Evolutionary conservation across 2,888 invertebrate species (phyloP).

Genomic region (Ellobium chinense): DNA sequence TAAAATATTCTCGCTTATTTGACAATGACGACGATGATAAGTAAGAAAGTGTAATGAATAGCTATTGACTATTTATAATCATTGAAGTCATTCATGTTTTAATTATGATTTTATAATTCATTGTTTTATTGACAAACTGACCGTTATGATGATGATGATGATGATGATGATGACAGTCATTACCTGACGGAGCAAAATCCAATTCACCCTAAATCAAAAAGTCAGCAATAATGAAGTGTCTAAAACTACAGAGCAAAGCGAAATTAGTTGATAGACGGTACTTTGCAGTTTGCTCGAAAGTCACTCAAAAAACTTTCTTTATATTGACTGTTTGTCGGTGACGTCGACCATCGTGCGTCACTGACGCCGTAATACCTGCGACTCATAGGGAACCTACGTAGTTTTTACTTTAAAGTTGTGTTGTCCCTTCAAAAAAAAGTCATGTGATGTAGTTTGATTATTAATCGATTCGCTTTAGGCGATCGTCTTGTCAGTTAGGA

Average conservation of each 20-base stretch:
- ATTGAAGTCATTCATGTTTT: too few species aligned
- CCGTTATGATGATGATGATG: too few species aligned
- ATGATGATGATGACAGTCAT: too few species aligned
- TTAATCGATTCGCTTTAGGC: neutral
- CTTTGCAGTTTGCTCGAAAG: neutral
- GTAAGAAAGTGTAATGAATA: too few species aligned
- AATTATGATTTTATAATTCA: too few species aligned
- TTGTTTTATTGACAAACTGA: too few species aligned
- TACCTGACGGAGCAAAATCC: neutral
- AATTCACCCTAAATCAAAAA: neutral
- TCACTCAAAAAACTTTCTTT: neutral
- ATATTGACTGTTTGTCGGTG: neutral
- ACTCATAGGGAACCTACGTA: neutral
- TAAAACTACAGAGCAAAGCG: neutral
- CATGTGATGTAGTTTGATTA: neutral
- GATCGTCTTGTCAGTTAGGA: neutral
- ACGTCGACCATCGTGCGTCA: neutral
- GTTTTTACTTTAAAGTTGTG: neutral
- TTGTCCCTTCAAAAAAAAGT: neutral
- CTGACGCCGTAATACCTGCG: too few species aligned
- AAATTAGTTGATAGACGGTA: neutral
- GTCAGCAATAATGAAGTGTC: neutral
- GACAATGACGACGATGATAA: too few species aligned
- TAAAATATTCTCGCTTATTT: too few species aligned
- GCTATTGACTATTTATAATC: too few species aligned